A percentile compares a stretch with the other conserved stretches of the same genome.
Conservation (phyloP, 2,113 vertebrate genomes). For the Garra rufa region DNA sequence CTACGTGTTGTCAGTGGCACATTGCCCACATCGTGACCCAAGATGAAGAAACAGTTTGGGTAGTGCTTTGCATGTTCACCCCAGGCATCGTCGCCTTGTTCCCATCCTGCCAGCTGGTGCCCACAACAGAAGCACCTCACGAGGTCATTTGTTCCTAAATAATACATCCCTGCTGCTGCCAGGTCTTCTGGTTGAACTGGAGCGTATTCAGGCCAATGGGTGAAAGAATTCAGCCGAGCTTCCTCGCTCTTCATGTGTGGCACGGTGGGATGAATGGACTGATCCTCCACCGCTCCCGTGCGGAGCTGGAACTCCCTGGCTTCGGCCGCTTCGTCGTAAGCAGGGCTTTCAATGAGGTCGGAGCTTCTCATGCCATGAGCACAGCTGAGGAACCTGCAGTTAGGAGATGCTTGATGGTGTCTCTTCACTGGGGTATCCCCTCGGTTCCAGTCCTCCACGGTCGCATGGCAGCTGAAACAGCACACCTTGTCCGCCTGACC, state of each 20-base stretch:
- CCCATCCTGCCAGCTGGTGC: conserved; percentile 86
- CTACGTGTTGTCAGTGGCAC: conserved; percentile 59
- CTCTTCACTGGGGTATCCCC: conserved; percentile 83
- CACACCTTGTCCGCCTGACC: conserved; percentile 85
- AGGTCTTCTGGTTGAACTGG: conserved; percentile 81
- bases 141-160: conserved; percentile 75
- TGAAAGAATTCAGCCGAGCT: conserved; percentile 80
- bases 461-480: conserved; percentile 86
- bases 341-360: neutral
- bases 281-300: conserved; percentile 87
- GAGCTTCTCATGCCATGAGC: conserved; percentile 53
- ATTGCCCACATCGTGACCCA: conserved; percentile 87
- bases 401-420: conserved; percentile 85
- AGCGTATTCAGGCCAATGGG: conserved; percentile 78
- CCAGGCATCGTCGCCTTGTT: conserved; percentile 85
- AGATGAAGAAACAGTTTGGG: conserved; percentile 86
- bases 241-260: conserved; percentile 87
- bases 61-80: conserved; percentile 86
- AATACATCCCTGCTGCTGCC: conserved; percentile 89
- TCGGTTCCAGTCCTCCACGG: conserved; percentile 83
- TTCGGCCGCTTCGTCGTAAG: conserved; percentile 68
- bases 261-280: conserved; percentile 77
- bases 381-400: conserved; percentile 81
- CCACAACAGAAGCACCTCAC: conserved; percentile 94
- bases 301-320: conserved; percentile 76